These are phyloP conservation scores for Rhopalosiphum padi DNA, from an alignment of 1,140 invertebrate species.

Conservation along the genomic window DNA sequence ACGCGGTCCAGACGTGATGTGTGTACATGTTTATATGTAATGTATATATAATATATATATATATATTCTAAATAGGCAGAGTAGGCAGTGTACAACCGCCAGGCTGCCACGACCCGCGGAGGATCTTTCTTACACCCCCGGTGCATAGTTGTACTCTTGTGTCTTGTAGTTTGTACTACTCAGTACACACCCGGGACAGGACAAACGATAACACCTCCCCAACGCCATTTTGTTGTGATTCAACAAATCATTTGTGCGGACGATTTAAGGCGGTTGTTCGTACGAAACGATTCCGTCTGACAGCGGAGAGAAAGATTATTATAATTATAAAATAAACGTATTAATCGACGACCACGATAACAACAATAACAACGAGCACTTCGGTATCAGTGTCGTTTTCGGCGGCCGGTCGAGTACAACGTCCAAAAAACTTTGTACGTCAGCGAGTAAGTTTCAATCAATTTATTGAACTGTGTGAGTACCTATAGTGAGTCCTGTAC, in stretches of 20 bases:
- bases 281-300: background rate
- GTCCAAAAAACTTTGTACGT: background rate
- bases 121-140: conserved; percentile 9
- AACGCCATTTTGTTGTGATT: background rate
- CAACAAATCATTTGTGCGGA: background rate
- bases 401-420: background rate
- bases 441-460: background rate
- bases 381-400: background rate
- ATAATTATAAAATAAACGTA: background rate
- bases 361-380: background rate
- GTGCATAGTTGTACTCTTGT: background rate
- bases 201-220: background rate
- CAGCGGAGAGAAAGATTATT: background rate
- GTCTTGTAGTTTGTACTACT: too few species aligned
- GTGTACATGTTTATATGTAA: background rate
- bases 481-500: background rate
- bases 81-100: background rate
- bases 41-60: background rate
- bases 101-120: background rate
- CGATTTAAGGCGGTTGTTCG: background rate
- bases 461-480: background rate
- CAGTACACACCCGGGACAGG: background rate
- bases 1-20: background rate
- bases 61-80: background rate
- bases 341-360: background rate